Percentiles rank a stretch among this genome's conserved stretches.
These are phyloP conservation scores for Yponomeuta malinellus DNA, from an alignment of 2,888 invertebrate genomes.

Conservation along the genomic window DNA sequence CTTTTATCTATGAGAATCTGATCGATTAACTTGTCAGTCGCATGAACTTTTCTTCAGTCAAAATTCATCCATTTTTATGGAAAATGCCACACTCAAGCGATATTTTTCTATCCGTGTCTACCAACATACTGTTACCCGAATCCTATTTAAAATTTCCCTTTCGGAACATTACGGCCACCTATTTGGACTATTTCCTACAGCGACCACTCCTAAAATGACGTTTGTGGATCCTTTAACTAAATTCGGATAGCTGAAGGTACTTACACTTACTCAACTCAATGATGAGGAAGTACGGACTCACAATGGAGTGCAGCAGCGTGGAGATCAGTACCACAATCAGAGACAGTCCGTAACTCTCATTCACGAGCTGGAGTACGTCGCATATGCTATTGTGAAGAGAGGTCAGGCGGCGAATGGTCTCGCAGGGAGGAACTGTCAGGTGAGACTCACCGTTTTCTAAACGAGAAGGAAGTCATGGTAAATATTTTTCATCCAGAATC, in stretches of 20 bases:
- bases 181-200: too few relatives aligned
- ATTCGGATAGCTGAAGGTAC: neutral
- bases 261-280: conserved; percentile 64
- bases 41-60: too few relatives aligned
- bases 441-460: conserved; percentile 46
- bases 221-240: too few relatives aligned
- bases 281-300: conserved; percentile 77
- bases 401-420: conserved; percentile 64
- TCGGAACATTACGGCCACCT: neutral
- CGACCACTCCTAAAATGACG: too few relatives aligned
- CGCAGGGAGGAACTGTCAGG: conserved; percentile 51
- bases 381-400: conserved; percentile 69
- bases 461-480: neutral
- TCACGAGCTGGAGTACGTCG: conserved; percentile 66
- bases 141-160: conserved; percentile 1
- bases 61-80: too few relatives aligned
- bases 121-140: neutral
- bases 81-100: too few relatives aligned
- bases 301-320: conserved; percentile 75
- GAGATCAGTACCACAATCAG: conserved; percentile 72
- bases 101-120: too few relatives aligned
- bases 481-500: too few relatives aligned
- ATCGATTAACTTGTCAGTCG: too few relatives aligned
- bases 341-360: conserved; percentile 71
- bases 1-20: too few relatives aligned